Conservation (phyloP, 2,888 invertebrate genomes). For the Dugesia japonica region DNA sequence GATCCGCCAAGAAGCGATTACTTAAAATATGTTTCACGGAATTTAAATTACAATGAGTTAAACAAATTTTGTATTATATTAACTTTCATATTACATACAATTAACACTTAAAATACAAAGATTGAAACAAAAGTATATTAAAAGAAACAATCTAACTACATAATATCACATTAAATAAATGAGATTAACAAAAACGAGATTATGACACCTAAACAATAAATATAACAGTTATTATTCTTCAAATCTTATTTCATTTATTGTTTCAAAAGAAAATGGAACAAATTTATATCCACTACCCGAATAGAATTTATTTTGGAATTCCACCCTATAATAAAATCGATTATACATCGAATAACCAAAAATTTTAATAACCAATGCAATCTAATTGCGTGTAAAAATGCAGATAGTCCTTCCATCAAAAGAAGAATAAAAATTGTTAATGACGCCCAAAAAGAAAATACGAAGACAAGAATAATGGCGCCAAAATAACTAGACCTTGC, state of each 20-base stretch:
- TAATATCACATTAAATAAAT: no score
- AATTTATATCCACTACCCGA: constrained; percentile 73
- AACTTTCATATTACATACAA: no score
- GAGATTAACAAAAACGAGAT: no score
- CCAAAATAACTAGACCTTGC: constrained; percentile 53
- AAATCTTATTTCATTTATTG: constrained; percentile 30
- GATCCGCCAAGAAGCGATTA: no score
- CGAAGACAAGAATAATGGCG: constrained; percentile 58
- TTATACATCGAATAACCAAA: not conserved
- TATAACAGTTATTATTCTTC: constrained; percentile 23
- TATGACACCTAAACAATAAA: no score
- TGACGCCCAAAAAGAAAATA: constrained; percentile 79
- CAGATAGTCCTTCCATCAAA: constrained; percentile 95
- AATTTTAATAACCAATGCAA: constrained; percentile 64
- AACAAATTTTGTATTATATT: no score
- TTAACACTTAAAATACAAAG: no score
- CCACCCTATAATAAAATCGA: constrained; percentile 59
- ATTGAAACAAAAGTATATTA: no score
- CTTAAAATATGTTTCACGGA: no score
- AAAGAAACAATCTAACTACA: no score
- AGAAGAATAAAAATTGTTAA: constrained; percentile 84
- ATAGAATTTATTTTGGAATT: constrained; percentile 97
- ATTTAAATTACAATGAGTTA: no score
- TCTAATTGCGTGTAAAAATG: constrained; percentile 90
- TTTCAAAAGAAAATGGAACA: constrained; percentile 76